Evolutionary conservation across 2,113 vertebrate species (phyloP), one percentile per base, ranked within the genome.

Genomic region (Mesitornis unicolor): DNA sequence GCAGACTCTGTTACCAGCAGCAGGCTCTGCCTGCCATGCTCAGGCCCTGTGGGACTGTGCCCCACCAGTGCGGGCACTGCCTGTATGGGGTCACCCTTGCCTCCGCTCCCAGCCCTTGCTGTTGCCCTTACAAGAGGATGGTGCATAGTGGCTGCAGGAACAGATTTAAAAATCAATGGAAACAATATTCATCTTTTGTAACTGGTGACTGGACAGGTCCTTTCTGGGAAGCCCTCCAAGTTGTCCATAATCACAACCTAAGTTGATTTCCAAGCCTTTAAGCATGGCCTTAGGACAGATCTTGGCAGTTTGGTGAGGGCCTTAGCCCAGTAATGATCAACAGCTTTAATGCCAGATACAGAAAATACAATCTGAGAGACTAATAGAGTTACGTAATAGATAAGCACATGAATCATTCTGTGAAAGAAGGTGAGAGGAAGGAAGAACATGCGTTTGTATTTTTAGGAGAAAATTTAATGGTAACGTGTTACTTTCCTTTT

Each of bases 201-300:
- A 64, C 50, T 67, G 64, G 59, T 88, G 87, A 5, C 54, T 36
- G 48, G 33, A 84, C 40, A 59, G 21, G 40, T 75, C 31, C 65
- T 81, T 92, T 84, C 90, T 85, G 71, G 85, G 95, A 95, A 94
- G 11, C 35, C 63, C 51, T 96, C 90, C 82, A 94, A 94, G 71
- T 3, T 43, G 31, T 70, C 84, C 71, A 50, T 88, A 83, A 93
- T 84, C 70, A 74, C 75, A 86, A 31, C 13, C 33, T 56, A 90
- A 90, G 79, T 7, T 88, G 82, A 94, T 94, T 91, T 92, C 86
- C 64, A 93, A 75, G 60, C 76, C 64, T 90, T 91, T 80, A 88
- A 63, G 54, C 16, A 67, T 8, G 47, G 92, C 68, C 38, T 77
- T 92, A 59, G 57, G 68, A 84, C 60, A 83, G 57, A 86, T 12